Evolutionary conservation across 2,113 vertebrate species (phyloP).

Genomic region (Macroglossus sobrinus): DNA sequence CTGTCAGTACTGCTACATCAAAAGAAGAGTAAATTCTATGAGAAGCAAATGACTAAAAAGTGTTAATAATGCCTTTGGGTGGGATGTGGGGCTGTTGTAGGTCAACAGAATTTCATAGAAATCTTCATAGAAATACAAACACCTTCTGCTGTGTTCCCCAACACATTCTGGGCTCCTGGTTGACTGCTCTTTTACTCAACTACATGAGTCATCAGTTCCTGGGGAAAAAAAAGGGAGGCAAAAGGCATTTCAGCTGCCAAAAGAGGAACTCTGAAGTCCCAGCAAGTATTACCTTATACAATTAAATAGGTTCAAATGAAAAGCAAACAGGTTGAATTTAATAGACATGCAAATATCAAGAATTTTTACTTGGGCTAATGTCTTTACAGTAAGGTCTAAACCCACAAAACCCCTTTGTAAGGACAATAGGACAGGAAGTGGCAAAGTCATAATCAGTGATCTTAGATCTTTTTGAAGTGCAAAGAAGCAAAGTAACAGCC

Average conservation of each 20-base stretch:
- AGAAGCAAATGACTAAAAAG: not conserved
- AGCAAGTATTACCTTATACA: constrained; percentile 20
- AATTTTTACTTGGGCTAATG: constrained; percentile 52
- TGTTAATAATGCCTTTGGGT: not conserved
- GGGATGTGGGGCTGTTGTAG: not conserved
- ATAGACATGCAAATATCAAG: constrained; percentile 55
- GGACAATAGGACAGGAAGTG: constrained; percentile 69
- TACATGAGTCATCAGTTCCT: not conserved
- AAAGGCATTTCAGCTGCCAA: constrained; percentile 19
- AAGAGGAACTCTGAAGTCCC: not conserved
- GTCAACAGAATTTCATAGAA: constrained; percentile 51
- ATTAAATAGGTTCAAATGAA: constrained; percentile 38
- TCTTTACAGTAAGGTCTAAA: constrained; percentile 64
- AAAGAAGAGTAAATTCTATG: constrained; percentile 28
- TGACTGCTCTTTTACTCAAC: not conserved
- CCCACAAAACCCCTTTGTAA: constrained; percentile 49
- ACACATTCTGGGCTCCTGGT: not conserved
- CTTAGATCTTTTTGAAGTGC: constrained; percentile 79
- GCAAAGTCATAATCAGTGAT: constrained; percentile 69
- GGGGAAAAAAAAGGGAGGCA: constrained; percentile 8
- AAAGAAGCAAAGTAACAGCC: constrained; percentile 68
- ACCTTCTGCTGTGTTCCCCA: not conserved
- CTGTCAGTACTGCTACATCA: not conserved
- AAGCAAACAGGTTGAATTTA: constrained; percentile 4
- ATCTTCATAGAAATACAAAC: not conserved